Conservation (phyloP, 1,140 invertebrate genomes). For the Popillia japonica region DNA sequence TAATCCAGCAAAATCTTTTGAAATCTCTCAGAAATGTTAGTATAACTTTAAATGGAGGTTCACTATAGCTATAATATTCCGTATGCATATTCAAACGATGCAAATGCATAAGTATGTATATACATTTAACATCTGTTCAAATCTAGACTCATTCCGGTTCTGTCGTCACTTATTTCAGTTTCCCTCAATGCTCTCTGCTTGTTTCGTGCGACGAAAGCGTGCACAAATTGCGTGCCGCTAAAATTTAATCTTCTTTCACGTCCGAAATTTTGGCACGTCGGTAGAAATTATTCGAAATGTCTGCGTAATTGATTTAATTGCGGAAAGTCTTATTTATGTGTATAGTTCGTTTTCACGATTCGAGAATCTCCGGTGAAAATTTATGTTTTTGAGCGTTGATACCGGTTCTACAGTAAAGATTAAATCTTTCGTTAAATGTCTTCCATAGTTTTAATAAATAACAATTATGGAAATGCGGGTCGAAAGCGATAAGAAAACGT, state of each 20-base stretch:
- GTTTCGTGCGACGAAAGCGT: conserved; percentile 4
- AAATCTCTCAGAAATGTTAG: no score
- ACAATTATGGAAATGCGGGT: neutral
- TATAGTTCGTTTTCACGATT: neutral
- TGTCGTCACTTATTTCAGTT: neutral
- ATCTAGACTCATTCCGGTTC: neutral
- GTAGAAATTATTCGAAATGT: conserved; percentile 29
- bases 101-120: no score
- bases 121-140: no score
- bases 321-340: conserved; percentile 33
- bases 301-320: conserved; percentile 30
- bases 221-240: conserved; percentile 19
- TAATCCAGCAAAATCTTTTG: no score
- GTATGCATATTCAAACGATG: neutral
- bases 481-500: conserved; percentile 4
- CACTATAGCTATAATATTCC: neutral
- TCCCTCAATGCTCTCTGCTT: neutral
- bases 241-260: conserved; percentile 29
- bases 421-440: conserved; percentile 6
- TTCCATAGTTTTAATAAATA: conserved; percentile 14
- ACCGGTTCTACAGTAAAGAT: neutral
- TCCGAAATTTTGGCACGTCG: conserved; percentile 26
- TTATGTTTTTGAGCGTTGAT: conserved; percentile 6
- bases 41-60: neutral
- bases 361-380: neutral